phyloP scores from a whole-genome alignment of 2,888 invertebrate genomes.

The Lithosia quadra region DNA sequence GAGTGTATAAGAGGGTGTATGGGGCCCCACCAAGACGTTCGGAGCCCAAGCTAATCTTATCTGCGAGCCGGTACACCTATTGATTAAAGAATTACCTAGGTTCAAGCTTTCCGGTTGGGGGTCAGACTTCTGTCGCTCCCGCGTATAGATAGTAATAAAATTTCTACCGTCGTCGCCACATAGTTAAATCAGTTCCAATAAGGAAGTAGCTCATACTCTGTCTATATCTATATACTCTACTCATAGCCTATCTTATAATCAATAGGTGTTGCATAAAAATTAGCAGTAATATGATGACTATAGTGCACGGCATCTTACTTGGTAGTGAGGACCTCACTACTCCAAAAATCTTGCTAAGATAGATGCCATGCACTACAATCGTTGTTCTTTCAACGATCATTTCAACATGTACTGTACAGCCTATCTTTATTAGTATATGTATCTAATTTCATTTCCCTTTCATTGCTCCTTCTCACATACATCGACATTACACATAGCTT shows the following conservation, averaged over 20 bases:
- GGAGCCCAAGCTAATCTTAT: not conserved
- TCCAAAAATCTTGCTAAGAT: too few relatives aligned
- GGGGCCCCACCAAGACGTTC: not conserved
- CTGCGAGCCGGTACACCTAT: too few relatives aligned
- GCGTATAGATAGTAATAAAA: not conserved
- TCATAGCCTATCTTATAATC: not conserved
- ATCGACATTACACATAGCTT: conserved; percentile 45
- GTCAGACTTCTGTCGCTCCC: not conserved
- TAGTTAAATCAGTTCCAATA: too few relatives aligned
- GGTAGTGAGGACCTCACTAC: too few relatives aligned
- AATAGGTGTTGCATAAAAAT: not conserved
- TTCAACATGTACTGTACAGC: too few relatives aligned
- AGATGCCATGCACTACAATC: too few relatives aligned
- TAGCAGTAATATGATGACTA: not conserved
- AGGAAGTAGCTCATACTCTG: not conserved
- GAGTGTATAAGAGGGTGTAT: not conserved
- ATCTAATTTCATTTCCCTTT: not conserved
- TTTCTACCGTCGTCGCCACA: not conserved
- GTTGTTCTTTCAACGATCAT: too few relatives aligned
- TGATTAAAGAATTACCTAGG: not conserved
- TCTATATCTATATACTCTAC: too few relatives aligned
- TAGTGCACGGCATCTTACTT: too few relatives aligned
- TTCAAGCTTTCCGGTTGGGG: not conserved
- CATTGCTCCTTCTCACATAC: conserved; percentile 45
- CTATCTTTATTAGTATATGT: not conserved